Evolutionary conservation across 2,888 invertebrate species (phyloP), one percentile per base, ranked within the genome.

Genomic region (Phortica magna): DNA sequence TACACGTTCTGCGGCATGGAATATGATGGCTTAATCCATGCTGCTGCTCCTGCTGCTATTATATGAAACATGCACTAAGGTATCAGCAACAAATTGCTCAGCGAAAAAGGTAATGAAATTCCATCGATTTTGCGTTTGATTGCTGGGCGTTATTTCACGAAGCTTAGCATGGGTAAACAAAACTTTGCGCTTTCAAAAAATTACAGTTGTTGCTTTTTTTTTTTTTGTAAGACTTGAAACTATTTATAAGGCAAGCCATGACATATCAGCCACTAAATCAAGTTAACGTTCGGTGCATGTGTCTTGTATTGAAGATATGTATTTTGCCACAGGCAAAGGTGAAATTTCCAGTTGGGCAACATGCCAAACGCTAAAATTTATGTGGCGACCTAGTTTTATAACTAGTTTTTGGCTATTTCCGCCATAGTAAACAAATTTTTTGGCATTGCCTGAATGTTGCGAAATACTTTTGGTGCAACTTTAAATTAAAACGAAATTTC

Each of bases 401-500:
- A 41, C 22, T 31, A 61, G 19, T 61, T 61, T 61, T 61, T 61
- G 17, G 5, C 7, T 55, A 39, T 65, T 65, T 65, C 39, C 65
- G 65, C 42, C 41, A 65, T 41, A 65, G 41, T 14, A 41, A 65
- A 65, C n/a, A 39, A 41, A 42, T 65, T 65, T 65, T 39, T 65
- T 41, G 65, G 39, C 31, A 65, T 65, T 65, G 31, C 65, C 41
- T 39, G 2, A 5, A 41, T 39, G n/a, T 41, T 41, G 31, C 7
- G 14, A 39, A 39, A 14, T 22, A 64, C 9, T 65, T 39, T 14
- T 31, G 22, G 19, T 19, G 64, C 64, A 22, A 31, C 64, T 86
- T 88, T 82, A 88, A 82, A 87, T 85, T 88, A 86, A 85, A 88
- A 80, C 78, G 83, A 88, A 88, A 86, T 86, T 85, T 88, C 84